Conservation (phyloP, 2,888 invertebrate species). For the Helicoverpa assulta region DNA sequence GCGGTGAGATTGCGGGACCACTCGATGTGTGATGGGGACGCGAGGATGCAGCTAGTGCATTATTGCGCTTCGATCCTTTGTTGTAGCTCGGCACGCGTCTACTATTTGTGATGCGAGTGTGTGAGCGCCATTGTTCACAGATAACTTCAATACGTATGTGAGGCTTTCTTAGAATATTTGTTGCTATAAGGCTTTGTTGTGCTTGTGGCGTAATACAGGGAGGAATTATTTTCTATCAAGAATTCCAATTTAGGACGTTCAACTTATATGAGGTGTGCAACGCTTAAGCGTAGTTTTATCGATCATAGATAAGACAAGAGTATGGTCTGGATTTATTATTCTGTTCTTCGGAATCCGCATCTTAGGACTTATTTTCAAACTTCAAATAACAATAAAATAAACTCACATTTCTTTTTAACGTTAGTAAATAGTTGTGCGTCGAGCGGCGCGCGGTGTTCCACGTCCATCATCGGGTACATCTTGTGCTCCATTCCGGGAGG, state of each 20-base stretch:
- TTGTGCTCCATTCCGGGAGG: conserved; percentile 94
- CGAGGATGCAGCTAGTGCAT: conserved; percentile 70
- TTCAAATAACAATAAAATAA: not conserved
- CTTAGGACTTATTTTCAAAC: too few species aligned
- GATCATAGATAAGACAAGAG: too few species aligned
- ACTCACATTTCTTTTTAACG: conserved; percentile 95
- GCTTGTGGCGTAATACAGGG: conserved; percentile 30
- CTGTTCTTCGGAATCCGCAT: too few species aligned
- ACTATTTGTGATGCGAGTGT: conserved; percentile 66
- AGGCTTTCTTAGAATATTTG: conserved; percentile 47
- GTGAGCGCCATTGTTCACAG: conserved; percentile 59
- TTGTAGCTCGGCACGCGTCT: conserved; percentile 69
- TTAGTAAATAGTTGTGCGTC: conserved; percentile 92
- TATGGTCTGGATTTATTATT: too few species aligned
- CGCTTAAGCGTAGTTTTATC: too few species aligned
- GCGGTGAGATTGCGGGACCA: conserved; percentile 69
- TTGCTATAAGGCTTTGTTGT: conserved; percentile 24
- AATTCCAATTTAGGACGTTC: too few species aligned
- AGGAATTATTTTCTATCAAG: not conserved
- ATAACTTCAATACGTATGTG: conserved; percentile 57
- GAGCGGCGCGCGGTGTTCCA: conserved; percentile 92
- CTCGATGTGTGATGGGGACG: conserved; percentile 70
- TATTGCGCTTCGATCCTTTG: conserved; percentile 78
- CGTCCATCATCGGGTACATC: conserved; percentile 93
- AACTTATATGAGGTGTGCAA: too few species aligned